These are phyloP conservation scores for Tineola bisselliella DNA, from an alignment of 2,888 invertebrate genomes.

Conservation along the genomic window DNA sequence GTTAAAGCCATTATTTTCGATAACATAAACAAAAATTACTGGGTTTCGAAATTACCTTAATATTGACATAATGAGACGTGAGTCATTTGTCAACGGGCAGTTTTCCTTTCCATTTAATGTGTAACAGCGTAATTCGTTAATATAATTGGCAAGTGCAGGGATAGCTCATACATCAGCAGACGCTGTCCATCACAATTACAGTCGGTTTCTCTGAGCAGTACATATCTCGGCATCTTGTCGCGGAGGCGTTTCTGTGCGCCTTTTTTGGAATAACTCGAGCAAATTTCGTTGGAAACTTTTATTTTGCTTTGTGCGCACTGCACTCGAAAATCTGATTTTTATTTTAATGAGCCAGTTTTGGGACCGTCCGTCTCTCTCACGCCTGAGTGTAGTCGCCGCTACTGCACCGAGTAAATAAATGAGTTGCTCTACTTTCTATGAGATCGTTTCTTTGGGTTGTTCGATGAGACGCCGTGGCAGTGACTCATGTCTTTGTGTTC, in stretches of 20 bases:
- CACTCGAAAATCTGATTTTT: constrained; percentile 63
- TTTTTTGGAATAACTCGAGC: constrained; percentile 67
- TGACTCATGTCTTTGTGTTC: constrained; percentile 15
- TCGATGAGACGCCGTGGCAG: constrained; percentile 29
- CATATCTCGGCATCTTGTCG: constrained; percentile 50
- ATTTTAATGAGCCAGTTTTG: constrained; percentile 65
- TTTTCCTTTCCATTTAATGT: constrained; percentile 2
- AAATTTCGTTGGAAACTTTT: constrained; percentile 63
- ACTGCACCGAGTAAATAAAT: constrained; percentile 65
- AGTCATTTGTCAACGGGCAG: neutral
- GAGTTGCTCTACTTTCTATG: constrained; percentile 67
- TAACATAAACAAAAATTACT: neutral
- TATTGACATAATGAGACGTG: constrained; percentile 8
- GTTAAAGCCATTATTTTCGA: neutral
- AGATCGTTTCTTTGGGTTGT: constrained; percentile 60
- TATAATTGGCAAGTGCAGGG: constrained; percentile 1
- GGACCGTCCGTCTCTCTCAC: constrained; percentile 47
- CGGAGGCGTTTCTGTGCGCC: constrained; percentile 53
- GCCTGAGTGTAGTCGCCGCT: constrained; percentile 20
- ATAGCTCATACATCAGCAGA: neutral
- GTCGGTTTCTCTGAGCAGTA: constrained; percentile 57
- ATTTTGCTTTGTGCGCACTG: constrained; percentile 55
- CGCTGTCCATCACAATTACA: constrained; percentile 31
- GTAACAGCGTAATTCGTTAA: constrained; percentile 2
- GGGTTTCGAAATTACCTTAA: neutral